Evolutionary conservation across 2,888 invertebrate species (phyloP).

Genomic region (Amiota communis): DNA sequence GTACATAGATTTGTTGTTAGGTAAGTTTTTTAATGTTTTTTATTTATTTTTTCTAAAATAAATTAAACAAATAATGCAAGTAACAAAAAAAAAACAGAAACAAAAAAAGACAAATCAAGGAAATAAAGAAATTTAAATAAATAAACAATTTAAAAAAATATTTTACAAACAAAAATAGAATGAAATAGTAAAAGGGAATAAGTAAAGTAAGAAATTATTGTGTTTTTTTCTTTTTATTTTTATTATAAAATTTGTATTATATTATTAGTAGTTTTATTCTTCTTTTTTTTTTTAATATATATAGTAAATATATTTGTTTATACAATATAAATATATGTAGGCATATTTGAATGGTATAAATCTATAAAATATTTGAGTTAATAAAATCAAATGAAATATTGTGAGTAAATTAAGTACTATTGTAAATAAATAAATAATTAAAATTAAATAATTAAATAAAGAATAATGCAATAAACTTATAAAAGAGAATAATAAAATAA

Average conservation of each 20-base stretch:
- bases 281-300: not conserved
- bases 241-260: too few species aligned
- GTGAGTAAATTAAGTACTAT: too few species aligned
- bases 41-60: too few species aligned
- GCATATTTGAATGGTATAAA: not conserved
- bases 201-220: too few species aligned
- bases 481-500: not conserved
- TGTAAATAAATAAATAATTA: slow-evolving; percentile 10
- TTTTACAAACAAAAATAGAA: too few species aligned
- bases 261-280: not conserved
- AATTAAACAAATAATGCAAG: slow-evolving; percentile 31
- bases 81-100: slow-evolving; percentile 33
- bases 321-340: too few species aligned
- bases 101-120: not conserved
- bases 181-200: too few species aligned
- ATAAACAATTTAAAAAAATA: not conserved
- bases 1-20: not conserved
- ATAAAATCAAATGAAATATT: not conserved
- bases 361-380: not conserved
- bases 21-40: too few species aligned
- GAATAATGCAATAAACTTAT: not conserved
- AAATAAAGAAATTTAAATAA: slow-evolving; percentile 35
- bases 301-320: not conserved
- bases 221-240: too few species aligned
- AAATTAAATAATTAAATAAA: not conserved